These are phyloP conservation scores for Zonitis immaculata DNA, from an alignment of 2,888 invertebrate species.

Conservation along the genomic window DNA sequence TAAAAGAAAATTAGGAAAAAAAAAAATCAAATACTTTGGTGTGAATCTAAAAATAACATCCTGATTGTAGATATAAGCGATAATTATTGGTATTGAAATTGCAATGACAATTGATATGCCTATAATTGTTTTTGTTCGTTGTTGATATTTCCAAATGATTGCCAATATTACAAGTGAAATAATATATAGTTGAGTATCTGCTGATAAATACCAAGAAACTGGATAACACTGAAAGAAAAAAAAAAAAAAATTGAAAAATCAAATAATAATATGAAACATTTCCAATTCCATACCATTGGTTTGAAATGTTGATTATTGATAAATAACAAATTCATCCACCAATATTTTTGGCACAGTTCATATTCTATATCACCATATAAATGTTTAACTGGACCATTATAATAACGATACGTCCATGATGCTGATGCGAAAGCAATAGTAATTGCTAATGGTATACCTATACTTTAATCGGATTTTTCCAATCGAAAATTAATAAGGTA, in stretches of 20 bases:
- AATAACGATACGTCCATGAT: slow-evolving; percentile 19
- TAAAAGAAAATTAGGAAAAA: too few relatives aligned
- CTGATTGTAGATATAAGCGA: slow-evolving; percentile 24
- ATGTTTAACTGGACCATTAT: slow-evolving; percentile 26
- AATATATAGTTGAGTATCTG: slow-evolving; percentile 19
- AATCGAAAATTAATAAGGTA: too few relatives aligned
- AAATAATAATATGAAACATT: too few relatives aligned
- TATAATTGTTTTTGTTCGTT: slow-evolving; percentile 12
- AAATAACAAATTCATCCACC: slow-evolving; percentile 18
- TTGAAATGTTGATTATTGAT: slow-evolving; percentile 12
- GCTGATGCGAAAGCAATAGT: background rate
- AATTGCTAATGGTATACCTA: background rate
- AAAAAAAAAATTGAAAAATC: too few relatives aligned
- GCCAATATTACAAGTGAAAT: slow-evolving; percentile 12
- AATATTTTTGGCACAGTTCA: slow-evolving; percentile 11
- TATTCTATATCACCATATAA: slow-evolving; percentile 25
- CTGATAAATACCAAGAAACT: slow-evolving; percentile 17
- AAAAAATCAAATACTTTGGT: slow-evolving; percentile 26
- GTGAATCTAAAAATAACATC: slow-evolving; percentile 27
- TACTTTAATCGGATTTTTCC: background rate
- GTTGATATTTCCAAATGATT: slow-evolving; percentile 6
- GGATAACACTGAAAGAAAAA: slow-evolving; percentile 22
- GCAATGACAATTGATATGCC: slow-evolving; percentile 13
- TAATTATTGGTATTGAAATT: slow-evolving; percentile 21
- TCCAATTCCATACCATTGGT: slow-evolving; percentile 13